Base-by-base conservation (phyloP, 1,140 invertebrate genomes). In the Prorops nasuta region DNA sequence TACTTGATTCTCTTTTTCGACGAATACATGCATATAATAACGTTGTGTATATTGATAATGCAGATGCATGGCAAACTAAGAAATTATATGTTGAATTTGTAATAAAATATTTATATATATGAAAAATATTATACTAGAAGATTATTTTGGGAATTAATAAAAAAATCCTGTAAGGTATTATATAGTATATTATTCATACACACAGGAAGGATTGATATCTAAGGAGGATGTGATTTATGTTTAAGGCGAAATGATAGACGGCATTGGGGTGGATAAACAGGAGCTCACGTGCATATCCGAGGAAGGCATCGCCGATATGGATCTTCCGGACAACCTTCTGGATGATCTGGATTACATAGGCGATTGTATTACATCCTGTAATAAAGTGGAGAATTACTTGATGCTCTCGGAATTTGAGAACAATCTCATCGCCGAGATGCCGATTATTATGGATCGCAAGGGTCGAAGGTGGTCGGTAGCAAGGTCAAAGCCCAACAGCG, bases 341-440 rank as follows among this genome's bases (percentile, higher is more conserved):
- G 89, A 91, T 52, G 88, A 91, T 58, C 77, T 91, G 32, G 89
- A 91, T 59, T 90, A 89, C 56, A 88, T 88, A 44, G 87, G 87
- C 17, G 90, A 92, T 62, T 91, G 89, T 71, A 92, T 92, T 67
- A 92, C 90, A 39, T 92, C 90, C 19, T 92, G 90, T 73, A 91
- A 92, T 76, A 91, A 92, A 80, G 88, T 90, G 20, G 89, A 91
- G 71, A 91, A 92, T 72, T 91, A 90, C 69, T 74, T 92, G 51
- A 91, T 92, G 88, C 80, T 91, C 28, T 90, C 87, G 51, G 90
- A 92, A 71, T 91, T 89, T 71, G 89, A 92, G 67, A 91, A 92
- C 72, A 92, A 92, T 72, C 72, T 92, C 21, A 89, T 89, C 56
- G 87, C 86, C 1, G 86, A 89, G 67, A 82, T 88, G 77, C 86